phyloP scores from a whole-genome alignment of 1,140 invertebrate genomes.

The Chrysoperla carnea region DNA sequence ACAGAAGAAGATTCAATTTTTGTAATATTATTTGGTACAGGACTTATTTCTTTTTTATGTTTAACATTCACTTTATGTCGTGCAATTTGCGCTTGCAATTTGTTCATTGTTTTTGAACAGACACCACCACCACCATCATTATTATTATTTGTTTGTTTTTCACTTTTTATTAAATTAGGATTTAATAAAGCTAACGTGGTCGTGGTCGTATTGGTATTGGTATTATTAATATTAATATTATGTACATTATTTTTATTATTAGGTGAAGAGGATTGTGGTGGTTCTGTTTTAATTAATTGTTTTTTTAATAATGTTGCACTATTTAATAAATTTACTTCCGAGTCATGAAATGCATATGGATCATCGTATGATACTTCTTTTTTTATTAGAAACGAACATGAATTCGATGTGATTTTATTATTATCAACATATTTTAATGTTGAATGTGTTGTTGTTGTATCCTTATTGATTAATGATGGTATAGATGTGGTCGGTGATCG shows the following conservation, averaged over 20 bases:
- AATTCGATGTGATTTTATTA: too few species aligned
- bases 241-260: background rate
- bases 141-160: background rate
- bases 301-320: background rate
- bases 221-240: too few species aligned
- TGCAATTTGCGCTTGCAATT: conserved; percentile 2
- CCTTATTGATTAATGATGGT: too few species aligned
- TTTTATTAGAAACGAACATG: too few species aligned
- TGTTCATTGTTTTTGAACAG: conserved; percentile 1
- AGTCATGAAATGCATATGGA: conserved; percentile 1
- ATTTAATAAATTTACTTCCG: background rate
- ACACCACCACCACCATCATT: too few species aligned
- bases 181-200: background rate
- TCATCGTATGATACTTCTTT: background rate
- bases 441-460: too few species aligned
- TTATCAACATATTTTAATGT: too few species aligned
- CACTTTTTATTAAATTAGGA: background rate
- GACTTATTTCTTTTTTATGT: background rate
- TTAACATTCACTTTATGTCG: conserved; percentile 1
- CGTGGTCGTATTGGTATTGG: too few species aligned
- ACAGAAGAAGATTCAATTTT: conserved; percentile 1
- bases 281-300: background rate
- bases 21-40: background rate
- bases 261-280: too few species aligned
- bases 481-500: too few species aligned